Evolutionary conservation across 2,888 invertebrate species (phyloP).

Genomic region (Ormyrus nitidulus): DNA sequence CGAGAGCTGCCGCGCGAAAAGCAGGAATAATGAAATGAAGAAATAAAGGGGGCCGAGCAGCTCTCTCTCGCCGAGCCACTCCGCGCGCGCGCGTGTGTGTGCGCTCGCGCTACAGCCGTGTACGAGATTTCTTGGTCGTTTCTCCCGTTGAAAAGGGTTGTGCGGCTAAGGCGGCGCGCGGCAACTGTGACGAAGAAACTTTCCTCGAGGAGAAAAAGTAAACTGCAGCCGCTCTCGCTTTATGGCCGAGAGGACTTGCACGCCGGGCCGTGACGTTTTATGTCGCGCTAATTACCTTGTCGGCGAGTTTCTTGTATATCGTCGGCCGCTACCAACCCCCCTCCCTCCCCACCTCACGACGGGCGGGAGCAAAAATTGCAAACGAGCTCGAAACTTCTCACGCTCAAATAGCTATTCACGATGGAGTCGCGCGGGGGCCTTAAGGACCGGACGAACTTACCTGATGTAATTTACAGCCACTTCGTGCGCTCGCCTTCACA

Average conservation of each 20-base stretch:
- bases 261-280: slow-evolving; percentile 52
- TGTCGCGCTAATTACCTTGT: slow-evolving; percentile 57
- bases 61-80: no score
- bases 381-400: slow-evolving; percentile 53
- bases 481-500: slow-evolving; percentile 25
- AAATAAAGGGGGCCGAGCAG: slow-evolving; percentile 23
- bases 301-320: slow-evolving; percentile 54
- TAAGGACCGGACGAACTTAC: slow-evolving; percentile 44
- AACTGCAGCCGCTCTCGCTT: slow-evolving; percentile 25
- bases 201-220: slow-evolving; percentile 43
- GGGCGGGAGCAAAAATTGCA: slow-evolving; percentile 43
- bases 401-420: slow-evolving; percentile 52
- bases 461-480: slow-evolving; percentile 49
- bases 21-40: slow-evolving; percentile 47
- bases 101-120: neutral
- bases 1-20: slow-evolving; percentile 18
- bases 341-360: neutral
- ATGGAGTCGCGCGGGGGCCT: slow-evolving; percentile 33
- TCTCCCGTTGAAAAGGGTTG: slow-evolving; percentile 34
- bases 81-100: neutral
- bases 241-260: slow-evolving; percentile 1
- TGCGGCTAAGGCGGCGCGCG: neutral
- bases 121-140: slow-evolving; percentile 40
- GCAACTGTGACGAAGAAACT: slow-evolving; percentile 48
- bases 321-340: neutral